These are phyloP conservation scores for Pterocles gutturalis DNA, from an alignment of 2,113 vertebrate genomes.

Conservation along the genomic window DNA sequence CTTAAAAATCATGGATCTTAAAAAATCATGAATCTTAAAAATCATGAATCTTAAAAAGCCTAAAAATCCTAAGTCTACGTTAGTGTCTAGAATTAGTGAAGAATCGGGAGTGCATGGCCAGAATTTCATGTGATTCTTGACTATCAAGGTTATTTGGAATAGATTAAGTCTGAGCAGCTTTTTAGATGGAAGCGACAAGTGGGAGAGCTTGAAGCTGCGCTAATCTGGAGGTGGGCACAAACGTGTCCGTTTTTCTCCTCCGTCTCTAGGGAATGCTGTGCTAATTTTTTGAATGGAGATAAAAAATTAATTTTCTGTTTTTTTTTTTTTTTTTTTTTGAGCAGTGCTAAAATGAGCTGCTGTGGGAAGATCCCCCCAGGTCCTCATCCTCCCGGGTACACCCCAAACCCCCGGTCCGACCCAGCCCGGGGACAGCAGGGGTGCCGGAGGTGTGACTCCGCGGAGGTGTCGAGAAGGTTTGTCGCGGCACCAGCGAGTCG, in stretches of 20 bases:
- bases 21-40: too few species aligned
- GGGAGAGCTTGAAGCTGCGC: background rate
- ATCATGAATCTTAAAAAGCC: too few species aligned
- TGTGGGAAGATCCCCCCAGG: background rate
- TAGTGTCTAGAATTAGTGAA: background rate
- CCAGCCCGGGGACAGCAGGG: too few species aligned
- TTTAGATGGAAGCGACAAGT: background rate
- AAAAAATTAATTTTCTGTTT: background rate
- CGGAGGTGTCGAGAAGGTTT: background rate
- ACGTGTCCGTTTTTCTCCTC: background rate
- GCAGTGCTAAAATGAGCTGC: background rate
- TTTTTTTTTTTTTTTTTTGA: background rate
- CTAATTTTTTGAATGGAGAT: background rate
- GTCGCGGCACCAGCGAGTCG: too few species aligned
- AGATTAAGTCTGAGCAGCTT: background rate
- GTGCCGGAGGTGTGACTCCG: background rate
- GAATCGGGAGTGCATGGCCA: background rate
- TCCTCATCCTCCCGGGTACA: background rate
- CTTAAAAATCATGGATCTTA: too few species aligned
- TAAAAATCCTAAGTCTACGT: background rate
- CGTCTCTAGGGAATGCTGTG: background rate
- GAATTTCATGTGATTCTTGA: background rate
- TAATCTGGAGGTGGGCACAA: background rate
- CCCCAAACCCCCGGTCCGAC: rapidly evolving
- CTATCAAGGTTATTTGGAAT: background rate